phyloP scores from a whole-genome alignment of 1,140 invertebrate species.

The Druon quercuslanigerum region DNA sequence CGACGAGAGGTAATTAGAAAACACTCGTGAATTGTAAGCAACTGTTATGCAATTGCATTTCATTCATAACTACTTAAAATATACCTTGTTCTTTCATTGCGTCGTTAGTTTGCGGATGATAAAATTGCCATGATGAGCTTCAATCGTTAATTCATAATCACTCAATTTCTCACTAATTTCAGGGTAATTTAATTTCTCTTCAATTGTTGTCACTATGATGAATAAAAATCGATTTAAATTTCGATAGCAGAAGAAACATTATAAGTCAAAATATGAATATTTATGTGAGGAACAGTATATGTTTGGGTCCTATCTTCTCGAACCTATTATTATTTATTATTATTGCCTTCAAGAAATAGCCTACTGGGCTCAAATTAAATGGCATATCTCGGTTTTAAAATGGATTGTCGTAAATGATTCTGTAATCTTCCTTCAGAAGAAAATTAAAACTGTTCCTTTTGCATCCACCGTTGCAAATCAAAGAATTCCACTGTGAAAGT shows the following conservation, averaged over 20 bases:
- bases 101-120: background rate
- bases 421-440: background rate
- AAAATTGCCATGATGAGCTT: background rate
- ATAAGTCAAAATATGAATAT: too few species aligned
- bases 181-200: too few species aligned
- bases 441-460: background rate
- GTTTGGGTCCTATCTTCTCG: too few species aligned
- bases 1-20: background rate
- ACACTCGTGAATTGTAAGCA: background rate
- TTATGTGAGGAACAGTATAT: too few species aligned
- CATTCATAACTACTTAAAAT: background rate
- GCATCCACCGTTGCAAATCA: background rate
- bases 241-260: too few species aligned
- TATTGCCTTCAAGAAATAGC: too few species aligned
- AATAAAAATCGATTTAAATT: too few species aligned
- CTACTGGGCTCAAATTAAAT: too few species aligned
- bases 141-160: background rate
- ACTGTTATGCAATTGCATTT: constrained; percentile 6
- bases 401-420: background rate
- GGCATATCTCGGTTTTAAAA: background rate
- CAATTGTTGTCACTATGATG: too few species aligned
- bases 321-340: too few species aligned
- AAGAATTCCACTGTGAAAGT: constrained; percentile 6
- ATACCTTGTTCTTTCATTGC: background rate
- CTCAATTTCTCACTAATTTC: too few species aligned